These are phyloP conservation scores for Notamacropus eugenii DNA, from an alignment of 2,797 vertebrate species.

Conservation along the genomic window DNA sequence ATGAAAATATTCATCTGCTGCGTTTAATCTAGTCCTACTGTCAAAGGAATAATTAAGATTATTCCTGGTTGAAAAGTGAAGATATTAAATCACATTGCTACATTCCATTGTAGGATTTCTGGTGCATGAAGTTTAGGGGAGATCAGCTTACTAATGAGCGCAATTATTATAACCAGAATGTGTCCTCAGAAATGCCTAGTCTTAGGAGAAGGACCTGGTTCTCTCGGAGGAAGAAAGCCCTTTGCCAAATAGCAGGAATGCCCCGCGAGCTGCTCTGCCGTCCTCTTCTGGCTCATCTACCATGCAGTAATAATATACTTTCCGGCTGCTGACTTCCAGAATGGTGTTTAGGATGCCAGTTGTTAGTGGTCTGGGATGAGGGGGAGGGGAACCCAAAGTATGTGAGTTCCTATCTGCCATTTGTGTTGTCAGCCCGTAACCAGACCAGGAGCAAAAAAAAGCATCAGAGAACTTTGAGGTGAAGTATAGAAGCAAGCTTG, in stretches of 20 bases:
- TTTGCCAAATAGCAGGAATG: slow-evolving; percentile 67
- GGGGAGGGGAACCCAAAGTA: background rate
- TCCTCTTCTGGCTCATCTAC: slow-evolving; percentile 65
- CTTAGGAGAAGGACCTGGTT: slow-evolving; percentile 58
- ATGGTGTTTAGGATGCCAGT: slow-evolving; percentile 78
- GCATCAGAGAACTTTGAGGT: background rate
- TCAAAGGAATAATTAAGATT: slow-evolving; percentile 60
- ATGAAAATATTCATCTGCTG: slow-evolving; percentile 67
- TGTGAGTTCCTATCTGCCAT: background rate
- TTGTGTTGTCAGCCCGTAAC: background rate
- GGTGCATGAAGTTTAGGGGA: slow-evolving; percentile 57
- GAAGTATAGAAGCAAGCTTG: background rate
- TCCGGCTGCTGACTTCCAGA: slow-evolving; percentile 45
- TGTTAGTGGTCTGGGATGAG: slow-evolving; percentile 9
- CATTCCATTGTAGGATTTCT: slow-evolving; percentile 68
- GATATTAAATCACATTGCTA: slow-evolving; percentile 56
- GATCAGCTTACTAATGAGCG: slow-evolving; percentile 65
- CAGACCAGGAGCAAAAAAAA: background rate
- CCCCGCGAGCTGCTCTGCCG: slow-evolving; percentile 67
- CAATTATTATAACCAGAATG: slow-evolving; percentile 68
- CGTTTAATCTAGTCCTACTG: slow-evolving; percentile 63
- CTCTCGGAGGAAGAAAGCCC: slow-evolving; percentile 61
- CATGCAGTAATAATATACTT: slow-evolving; percentile 67
- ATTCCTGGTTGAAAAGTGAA: slow-evolving; percentile 65
- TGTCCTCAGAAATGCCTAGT: slow-evolving; percentile 67